phyloP scores from a whole-genome alignment of 2,797 vertebrate species.

The Lepilemur ruficaudatus region DNA sequence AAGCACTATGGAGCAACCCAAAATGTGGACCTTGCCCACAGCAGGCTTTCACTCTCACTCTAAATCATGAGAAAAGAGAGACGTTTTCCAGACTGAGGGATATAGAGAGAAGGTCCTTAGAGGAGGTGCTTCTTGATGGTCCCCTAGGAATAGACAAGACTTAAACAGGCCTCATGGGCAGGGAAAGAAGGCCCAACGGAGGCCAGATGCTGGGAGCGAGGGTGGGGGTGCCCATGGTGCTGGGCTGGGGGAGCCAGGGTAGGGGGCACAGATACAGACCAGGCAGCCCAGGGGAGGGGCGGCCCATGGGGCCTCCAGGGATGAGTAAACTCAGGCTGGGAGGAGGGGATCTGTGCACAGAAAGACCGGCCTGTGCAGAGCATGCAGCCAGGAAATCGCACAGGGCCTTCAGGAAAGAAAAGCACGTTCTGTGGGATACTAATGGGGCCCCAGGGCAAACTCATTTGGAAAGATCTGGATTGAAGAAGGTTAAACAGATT shows the following conservation, averaged over 20 bases:
- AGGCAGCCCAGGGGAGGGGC: neutral
- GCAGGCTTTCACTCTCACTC: neutral
- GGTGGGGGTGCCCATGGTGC: fast-evolving
- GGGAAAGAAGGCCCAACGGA: neutral
- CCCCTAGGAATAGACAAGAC: neutral
- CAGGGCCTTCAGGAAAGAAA: neutral
- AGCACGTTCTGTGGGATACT: neutral
- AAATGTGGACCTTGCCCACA: neutral
- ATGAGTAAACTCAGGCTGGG: neutral
- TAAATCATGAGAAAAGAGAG: neutral
- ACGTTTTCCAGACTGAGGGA: neutral
- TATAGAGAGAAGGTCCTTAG: neutral
- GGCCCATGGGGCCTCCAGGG: neutral
- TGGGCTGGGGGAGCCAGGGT: fast-evolving
- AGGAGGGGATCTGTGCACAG: neutral
- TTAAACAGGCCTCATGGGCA: neutral
- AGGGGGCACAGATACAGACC: neutral
- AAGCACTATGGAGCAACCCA: neutral
- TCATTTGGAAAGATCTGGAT: neutral
- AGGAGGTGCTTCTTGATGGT: neutral
- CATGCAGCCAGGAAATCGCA: neutral
- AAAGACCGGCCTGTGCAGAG: neutral
- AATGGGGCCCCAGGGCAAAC: neutral
- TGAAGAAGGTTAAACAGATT: neutral
- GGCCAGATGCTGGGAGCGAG: neutral